phyloP scores from a whole-genome alignment of 2,113 vertebrate genomes.

The Nesoenas mayeri region DNA sequence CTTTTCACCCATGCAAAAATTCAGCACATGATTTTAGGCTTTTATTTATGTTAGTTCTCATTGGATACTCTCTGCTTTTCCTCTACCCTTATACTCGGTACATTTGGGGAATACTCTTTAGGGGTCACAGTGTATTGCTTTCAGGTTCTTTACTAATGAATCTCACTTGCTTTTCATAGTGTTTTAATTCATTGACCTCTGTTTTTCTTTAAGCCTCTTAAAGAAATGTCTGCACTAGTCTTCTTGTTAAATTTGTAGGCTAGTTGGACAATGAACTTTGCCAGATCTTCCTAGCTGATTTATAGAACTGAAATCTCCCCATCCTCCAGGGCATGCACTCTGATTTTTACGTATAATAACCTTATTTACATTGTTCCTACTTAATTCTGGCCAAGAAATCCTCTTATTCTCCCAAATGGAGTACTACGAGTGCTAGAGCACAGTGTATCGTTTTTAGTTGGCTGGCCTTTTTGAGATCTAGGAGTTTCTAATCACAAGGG shows the following conservation, averaged over 20 bases:
- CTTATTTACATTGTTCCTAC: conserved; percentile 45
- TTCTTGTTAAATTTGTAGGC: conserved; percentile 37
- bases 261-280: conserved; percentile 46
- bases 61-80: conserved; percentile 10
- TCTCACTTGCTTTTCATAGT: conserved; percentile 18
- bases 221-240: neutral
- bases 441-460: neutral
- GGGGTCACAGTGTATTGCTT: neutral
- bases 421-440: conserved; percentile 3
- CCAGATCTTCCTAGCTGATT: conserved; percentile 54
- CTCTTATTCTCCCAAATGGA: conserved; percentile 39
- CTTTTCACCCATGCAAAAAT: neutral
- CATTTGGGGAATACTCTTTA: neutral
- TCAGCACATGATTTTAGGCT: neutral
- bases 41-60: conserved; percentile 9
- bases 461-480: conserved; percentile 38
- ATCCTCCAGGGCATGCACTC: neutral
- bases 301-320: conserved; percentile 34
- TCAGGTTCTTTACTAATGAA: conserved; percentile 26
- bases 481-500: conserved; percentile 36
- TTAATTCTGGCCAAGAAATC: conserved; percentile 32
- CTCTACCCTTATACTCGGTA: neutral
- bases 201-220: conserved; percentile 32
- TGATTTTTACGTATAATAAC: conserved; percentile 16
- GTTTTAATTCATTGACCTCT: conserved; percentile 12